phyloP scores from a whole-genome alignment of 2,113 vertebrate genomes.

The Rhabdomys dilectus region DNA sequence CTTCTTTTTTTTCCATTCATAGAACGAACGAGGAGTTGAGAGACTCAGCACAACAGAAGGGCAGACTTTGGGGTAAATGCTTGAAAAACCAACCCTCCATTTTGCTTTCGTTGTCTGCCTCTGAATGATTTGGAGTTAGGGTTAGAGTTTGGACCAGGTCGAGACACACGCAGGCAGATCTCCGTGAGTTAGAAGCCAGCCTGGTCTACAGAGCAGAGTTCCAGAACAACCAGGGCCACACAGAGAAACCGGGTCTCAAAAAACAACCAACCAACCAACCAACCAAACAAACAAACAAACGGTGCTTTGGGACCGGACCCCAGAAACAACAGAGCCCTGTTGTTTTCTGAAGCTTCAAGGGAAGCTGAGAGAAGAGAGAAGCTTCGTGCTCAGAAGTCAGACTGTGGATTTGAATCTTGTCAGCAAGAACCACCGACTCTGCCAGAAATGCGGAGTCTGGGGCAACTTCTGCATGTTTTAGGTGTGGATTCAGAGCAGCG shows the following conservation, averaged over 20 bases:
- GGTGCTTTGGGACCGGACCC: neutral
- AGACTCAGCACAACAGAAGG: neutral
- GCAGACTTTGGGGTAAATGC: neutral
- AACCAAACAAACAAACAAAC: no score
- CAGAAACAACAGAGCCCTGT: neutral
- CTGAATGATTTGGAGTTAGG: neutral
- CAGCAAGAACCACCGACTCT: neutral
- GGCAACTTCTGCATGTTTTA: neutral
- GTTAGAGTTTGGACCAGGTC: neutral
- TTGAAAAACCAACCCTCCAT: neutral
- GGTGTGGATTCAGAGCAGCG: neutral
- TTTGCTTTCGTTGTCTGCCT: neutral
- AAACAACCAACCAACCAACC: neutral
- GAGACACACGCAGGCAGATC: neutral
- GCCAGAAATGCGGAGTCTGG: neutral
- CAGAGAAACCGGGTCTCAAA: neutral
- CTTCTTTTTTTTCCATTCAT: neutral
- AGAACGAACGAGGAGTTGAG: neutral
- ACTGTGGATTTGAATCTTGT: neutral
- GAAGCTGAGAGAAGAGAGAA: neutral
- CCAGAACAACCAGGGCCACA: neutral
- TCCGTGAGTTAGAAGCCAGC: neutral
- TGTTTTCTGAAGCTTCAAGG: neutral
- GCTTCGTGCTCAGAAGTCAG: neutral
- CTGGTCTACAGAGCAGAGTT: neutral